Evolutionary conservation across 1,140 invertebrate genomes (phyloP), one percentile per base, ranked within the genome.

Genomic region (Acromyrmex echinatior): DNA sequence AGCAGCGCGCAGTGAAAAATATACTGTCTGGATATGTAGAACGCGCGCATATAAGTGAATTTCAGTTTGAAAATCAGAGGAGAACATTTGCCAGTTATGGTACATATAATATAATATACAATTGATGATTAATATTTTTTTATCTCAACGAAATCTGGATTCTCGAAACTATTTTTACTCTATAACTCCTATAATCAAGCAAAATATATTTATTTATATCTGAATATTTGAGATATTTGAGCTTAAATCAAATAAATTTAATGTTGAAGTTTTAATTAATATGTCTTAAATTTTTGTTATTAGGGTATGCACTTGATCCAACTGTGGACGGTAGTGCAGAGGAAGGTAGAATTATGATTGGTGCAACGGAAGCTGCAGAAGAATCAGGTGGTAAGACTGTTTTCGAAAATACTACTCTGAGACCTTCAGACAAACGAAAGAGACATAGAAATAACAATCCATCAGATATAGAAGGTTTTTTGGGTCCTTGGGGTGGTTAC

Each of bases 31-130:
- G 99, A 16, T 99, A 97, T 96, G 98, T 99, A 5, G 99, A 99
- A 94, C 97, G 97, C 91, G 98, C 99, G 5, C 98, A 99, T 95
- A 97, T 99, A 45, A 99, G 97, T 96, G 98, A 98, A 92, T 99
- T 99, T 95, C 98, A 99, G 91, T 99, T 99, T 97, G 99, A 99
- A 95, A 99, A 98, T 94, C 99, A 99, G 93, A 96, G 99, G 87
- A 96, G 99, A 93, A 99, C 99, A 14, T 99, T 99, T 95, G 96
- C 97, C 49, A 98, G 98, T 93, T 99, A 98, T 96, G 98, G 97
- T 97, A 95, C 0, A 31, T n/a, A 31, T 49, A 60, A 45, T 49
- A 66, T 7, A 9, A 76, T 25, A 35, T n/a, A 58, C 1, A 68
- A 3, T 60, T 28, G 1, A n/a, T 3, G 0, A 51, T 56, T 16